Conservation (phyloP, 2,888 invertebrate species). For the Xylota sylvarum region DNA sequence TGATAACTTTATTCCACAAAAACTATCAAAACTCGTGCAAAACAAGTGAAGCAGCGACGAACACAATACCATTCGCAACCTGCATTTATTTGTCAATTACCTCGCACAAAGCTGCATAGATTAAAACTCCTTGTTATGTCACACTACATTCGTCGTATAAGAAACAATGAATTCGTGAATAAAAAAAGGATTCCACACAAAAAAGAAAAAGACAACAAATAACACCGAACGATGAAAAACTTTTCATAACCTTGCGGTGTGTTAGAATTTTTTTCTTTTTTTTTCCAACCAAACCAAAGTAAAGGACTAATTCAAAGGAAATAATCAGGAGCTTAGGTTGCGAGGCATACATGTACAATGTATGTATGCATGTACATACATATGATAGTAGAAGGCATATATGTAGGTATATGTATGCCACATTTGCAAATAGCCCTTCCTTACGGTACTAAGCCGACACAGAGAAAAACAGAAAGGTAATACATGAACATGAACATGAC, state of each 20-base stretch:
- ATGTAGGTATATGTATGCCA: neutral
- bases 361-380: too few relatives aligned
- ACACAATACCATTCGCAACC: conserved; percentile 31
- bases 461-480: neutral
- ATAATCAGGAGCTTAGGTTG: neutral
- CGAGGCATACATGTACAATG: neutral
- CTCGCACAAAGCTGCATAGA: conserved; percentile 15
- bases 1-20: neutral
- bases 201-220: conserved; percentile 4
- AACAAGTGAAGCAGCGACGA: conserved; percentile 8
- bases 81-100: conserved; percentile 44
- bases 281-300: conserved; percentile 26
- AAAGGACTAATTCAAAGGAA: conserved; percentile 22
- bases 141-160: neutral
- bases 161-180: conserved; percentile 11
- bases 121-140: conserved; percentile 30
- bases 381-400: neutral
- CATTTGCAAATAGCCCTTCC: too few relatives aligned
- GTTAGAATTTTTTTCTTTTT: neutral
- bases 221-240: conserved; percentile 18
- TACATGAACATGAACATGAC: neutral
- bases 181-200: conserved; percentile 10
- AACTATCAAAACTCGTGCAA: neutral
- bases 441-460: neutral
- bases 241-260: neutral